Evolutionary conservation across 2,888 invertebrate species (phyloP).

Genomic region (Pilophorus perplexus): DNA sequence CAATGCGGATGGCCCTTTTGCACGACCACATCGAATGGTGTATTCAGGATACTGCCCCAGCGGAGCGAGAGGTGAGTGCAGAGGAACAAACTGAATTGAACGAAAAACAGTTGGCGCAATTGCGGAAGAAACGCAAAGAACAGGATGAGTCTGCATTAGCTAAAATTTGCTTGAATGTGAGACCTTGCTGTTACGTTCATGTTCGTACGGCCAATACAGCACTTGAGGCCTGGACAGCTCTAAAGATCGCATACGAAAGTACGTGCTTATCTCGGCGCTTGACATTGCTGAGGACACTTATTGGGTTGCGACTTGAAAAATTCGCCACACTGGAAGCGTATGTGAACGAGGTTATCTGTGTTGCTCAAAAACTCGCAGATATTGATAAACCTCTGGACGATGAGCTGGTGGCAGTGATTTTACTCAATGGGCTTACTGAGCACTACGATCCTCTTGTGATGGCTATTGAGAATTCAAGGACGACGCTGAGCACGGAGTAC

Average conservation of each 20-base stretch:
- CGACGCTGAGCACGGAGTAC: too few relatives aligned
- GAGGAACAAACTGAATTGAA: too few relatives aligned
- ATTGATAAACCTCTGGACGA: slow-evolving; percentile 14
- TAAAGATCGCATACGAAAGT: slow-evolving; percentile 4
- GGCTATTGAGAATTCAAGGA: slow-evolving; percentile 17
- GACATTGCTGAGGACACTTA: not conserved
- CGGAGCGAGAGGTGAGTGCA: too few relatives aligned
- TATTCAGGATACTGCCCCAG: too few relatives aligned
- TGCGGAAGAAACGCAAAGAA: too few relatives aligned
- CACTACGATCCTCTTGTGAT: slow-evolving; percentile 30
- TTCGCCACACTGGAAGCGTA: not conserved
- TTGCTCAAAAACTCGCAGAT: slow-evolving; percentile 7
- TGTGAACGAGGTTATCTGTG: slow-evolving; percentile 2
- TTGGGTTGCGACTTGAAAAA: not conserved
- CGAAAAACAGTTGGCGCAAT: too few relatives aligned
- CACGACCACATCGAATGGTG: slow-evolving; percentile 18
- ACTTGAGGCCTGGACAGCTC: slow-evolving; percentile 15
- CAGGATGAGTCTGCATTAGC: not conserved
- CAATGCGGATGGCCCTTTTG: slow-evolving; percentile 15
- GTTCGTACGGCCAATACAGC: slow-evolving; percentile 1
- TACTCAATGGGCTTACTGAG: slow-evolving; percentile 24
- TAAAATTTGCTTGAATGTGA: slow-evolving; percentile 18
- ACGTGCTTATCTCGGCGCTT: slow-evolving; percentile 5
- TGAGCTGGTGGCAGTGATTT: slow-evolving; percentile 22
- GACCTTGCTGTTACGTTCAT: slow-evolving; percentile 1